These are phyloP conservation scores for Margarornis squamiger DNA, from an alignment of 2,797 vertebrate genomes.

Conservation along the genomic window DNA sequence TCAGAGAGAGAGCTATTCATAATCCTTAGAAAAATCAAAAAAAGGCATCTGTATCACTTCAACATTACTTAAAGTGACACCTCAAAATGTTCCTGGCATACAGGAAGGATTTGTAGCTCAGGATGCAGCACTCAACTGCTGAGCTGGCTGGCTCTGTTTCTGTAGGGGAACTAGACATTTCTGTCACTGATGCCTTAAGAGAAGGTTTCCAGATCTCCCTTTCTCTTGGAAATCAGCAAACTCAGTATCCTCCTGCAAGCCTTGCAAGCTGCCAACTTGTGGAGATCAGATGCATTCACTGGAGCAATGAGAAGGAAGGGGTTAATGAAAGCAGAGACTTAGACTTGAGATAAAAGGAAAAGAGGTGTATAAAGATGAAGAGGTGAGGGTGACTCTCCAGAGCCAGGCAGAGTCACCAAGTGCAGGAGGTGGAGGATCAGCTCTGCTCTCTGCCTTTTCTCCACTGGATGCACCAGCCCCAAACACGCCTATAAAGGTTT, in stretches of 20 bases:
- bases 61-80: background rate
- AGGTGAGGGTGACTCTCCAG: background rate
- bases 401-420: background rate
- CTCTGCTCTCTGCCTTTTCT: background rate
- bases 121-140: background rate
- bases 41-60: background rate
- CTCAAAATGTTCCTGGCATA: background rate
- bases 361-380: background rate
- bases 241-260: background rate
- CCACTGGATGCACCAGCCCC: background rate
- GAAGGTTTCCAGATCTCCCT: background rate
- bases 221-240: background rate
- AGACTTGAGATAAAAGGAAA: background rate
- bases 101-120: rapidly evolving
- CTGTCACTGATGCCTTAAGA: background rate
- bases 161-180: background rate
- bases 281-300: rapidly evolving
- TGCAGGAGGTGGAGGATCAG: background rate
- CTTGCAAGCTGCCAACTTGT: background rate
- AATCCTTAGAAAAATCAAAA: background rate
- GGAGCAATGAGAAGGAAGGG: background rate
- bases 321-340: background rate
- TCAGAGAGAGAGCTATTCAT: background rate
- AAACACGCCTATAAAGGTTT: background rate
- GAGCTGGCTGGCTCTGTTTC: background rate